phyloP scores from a whole-genome alignment of 2,113 vertebrate species.

The Paratilapia polleni region DNA sequence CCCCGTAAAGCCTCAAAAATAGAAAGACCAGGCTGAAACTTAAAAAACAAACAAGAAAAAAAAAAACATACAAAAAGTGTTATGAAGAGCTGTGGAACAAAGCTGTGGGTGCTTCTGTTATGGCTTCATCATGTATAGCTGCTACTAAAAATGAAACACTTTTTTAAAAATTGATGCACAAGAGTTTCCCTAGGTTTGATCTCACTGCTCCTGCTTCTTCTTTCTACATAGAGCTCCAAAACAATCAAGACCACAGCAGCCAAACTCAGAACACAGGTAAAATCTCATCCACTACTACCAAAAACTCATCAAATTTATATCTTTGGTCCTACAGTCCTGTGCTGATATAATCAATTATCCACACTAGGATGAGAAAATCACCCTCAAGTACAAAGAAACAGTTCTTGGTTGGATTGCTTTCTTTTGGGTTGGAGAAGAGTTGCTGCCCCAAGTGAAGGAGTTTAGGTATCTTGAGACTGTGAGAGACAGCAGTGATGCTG shows the following conservation, averaged over 20 bases:
- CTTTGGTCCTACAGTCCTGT: neutral
- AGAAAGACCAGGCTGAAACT: too few species aligned
- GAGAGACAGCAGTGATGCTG: too few species aligned
- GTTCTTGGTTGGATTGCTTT: neutral
- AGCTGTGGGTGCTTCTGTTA: neutral
- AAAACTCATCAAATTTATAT: neutral
- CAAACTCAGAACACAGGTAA: accelerated
- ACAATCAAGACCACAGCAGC: neutral
- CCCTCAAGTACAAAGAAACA: neutral
- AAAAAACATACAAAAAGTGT: neutral
- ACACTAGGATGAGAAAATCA: neutral
- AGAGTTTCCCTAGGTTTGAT: neutral
- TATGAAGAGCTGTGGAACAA: neutral
- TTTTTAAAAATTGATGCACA: neutral
- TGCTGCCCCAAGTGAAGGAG: neutral
- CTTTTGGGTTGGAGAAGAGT: neutral
- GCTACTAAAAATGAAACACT: neutral
- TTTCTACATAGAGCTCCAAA: neutral
- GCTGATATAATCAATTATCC: neutral
- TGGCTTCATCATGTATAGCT: neutral
- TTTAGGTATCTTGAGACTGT: too few species aligned
- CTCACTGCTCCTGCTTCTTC: neutral
- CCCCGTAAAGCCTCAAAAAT: too few species aligned
- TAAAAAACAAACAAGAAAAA: neutral
- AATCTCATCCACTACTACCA: neutral